A percentile compares a stretch with the other conserved stretches of the same genome.
Conservation (phyloP, 2,113 vertebrate species). For the Pithys albifrons region DNA sequence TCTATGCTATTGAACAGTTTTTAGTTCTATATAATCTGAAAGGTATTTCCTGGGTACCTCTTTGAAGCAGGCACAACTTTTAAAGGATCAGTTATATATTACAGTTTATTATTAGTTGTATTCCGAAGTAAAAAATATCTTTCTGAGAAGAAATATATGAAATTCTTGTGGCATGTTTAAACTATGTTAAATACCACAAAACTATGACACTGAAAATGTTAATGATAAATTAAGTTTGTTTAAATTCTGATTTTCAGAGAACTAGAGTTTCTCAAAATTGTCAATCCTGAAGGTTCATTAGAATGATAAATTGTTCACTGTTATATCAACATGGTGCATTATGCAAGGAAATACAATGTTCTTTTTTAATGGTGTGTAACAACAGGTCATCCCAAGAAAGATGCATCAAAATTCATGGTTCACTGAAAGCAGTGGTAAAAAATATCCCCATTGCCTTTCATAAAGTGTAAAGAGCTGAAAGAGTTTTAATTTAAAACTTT, state of each 20-base stretch:
- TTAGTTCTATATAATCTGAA: not conserved
- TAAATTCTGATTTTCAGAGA: not conserved
- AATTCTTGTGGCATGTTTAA: not conserved
- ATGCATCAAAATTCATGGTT: not conserved
- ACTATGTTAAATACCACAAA: not conserved
- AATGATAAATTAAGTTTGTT: not conserved
- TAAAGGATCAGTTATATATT: not conserved
- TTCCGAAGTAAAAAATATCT: not conserved
- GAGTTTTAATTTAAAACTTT: not conserved
- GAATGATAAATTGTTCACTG: not conserved
- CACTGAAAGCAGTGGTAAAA: not conserved
- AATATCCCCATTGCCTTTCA: not conserved
- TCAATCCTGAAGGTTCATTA: not conserved
- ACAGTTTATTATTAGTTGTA: not conserved
- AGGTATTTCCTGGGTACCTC: not conserved
- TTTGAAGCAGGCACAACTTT: fast-evolving
- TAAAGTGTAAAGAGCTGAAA: not conserved
- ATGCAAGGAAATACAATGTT: not conserved
- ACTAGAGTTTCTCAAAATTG: not conserved
- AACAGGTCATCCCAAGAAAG: conserved; percentile 7
- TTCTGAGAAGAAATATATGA: not conserved
- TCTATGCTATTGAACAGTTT: not conserved
- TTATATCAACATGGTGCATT: not conserved
- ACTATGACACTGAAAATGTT: not conserved
- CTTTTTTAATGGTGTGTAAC: conserved; percentile 27